These are phyloP conservation scores for Larimichthys crocea DNA, from an alignment of 2,113 vertebrate species.

Conservation along the genomic window DNA sequence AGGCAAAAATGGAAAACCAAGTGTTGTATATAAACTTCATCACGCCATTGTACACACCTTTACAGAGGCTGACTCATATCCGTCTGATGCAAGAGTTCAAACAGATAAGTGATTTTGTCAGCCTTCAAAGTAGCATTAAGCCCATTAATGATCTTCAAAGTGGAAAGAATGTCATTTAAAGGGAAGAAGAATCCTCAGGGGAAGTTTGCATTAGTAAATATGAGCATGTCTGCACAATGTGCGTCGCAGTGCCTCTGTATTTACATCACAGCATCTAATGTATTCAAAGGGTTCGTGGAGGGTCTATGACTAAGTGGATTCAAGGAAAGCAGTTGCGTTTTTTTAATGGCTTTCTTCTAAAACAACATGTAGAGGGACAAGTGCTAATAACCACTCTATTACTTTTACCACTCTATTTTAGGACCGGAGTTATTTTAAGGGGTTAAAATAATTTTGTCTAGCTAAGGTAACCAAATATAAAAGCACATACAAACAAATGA, in stretches of 20 bases:
- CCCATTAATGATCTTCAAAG: conserved; percentile 43
- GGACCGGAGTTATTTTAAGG: neutral
- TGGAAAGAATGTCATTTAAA: neutral
- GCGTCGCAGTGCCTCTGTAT: neutral
- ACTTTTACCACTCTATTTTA: neutral
- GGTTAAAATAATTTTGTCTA: neutral
- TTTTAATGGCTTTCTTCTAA: neutral
- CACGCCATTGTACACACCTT: conserved; percentile 50
- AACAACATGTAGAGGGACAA: neutral
- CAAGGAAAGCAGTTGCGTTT: neutral
- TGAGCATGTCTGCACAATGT: neutral
- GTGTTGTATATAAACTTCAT: conserved; percentile 72
- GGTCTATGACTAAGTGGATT: neutral
- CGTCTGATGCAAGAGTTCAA: conserved; percentile 48
- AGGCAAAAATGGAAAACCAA: conserved; percentile 66
- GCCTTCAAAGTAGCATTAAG: conserved; percentile 49
- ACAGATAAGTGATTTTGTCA: conserved; percentile 53
- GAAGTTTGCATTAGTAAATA: neutral
- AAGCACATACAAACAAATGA: neutral
- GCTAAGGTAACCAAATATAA: neutral
- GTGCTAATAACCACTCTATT: neutral
- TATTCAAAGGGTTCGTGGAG: neutral
- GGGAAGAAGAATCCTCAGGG: neutral
- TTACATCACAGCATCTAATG: neutral
- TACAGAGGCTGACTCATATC: conserved; percentile 52